Evolutionary conservation across 1,140 invertebrate genomes (phyloP), one percentile per base, ranked within the genome.

Genomic region (Cyrtorhinus lividipennis): DNA sequence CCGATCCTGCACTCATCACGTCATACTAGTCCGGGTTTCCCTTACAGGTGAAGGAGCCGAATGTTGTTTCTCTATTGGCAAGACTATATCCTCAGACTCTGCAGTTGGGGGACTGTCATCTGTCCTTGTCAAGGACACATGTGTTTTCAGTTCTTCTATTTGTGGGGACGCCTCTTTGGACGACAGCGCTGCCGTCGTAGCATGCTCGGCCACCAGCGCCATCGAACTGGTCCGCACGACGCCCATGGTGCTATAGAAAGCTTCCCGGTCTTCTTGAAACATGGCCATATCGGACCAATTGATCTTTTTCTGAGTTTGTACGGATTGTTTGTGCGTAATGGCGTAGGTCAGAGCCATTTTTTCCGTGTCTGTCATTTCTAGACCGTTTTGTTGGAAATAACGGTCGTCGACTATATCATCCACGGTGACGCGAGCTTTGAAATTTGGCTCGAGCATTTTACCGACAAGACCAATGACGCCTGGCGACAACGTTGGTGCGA

Each of bases 381-480:
- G 26, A 15, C 26, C 58, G 58, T 59, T 12, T 12, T 59, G 24
- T 15, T 59, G n/a, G 25, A 59, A 59, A 82, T 82, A 84, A 15
- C 79, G 73, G 3, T 76, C 76, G 23, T 70, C 71, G 24, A 83
- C 70, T n/a, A 82, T 70, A 62, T 77, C 73, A 1, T 79, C 77
- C 18, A 85, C 74, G 38, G 71, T 79, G 64, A 77, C 79, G 0
- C 86, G 76, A 18, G 27, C 22, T 65, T 76, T 77, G 23, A 72
- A 71, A 0, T 86, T 81, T 0, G 87, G 86, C 65, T 89, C 85
- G 67, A 90, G 72, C 25, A 88, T 73, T 67, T 75, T 69, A 18
- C 67, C 71, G 13, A 80, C 74, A 58, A 80, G 70, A 61, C 74
- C 73, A 71, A 83, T 83, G 79, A 77, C 86, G 83, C 45, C 78